Evolutionary conservation across 2,888 invertebrate species (phyloP), one percentile per base, ranked within the genome.

Genomic region (Cosmopolites sordidus): DNA sequence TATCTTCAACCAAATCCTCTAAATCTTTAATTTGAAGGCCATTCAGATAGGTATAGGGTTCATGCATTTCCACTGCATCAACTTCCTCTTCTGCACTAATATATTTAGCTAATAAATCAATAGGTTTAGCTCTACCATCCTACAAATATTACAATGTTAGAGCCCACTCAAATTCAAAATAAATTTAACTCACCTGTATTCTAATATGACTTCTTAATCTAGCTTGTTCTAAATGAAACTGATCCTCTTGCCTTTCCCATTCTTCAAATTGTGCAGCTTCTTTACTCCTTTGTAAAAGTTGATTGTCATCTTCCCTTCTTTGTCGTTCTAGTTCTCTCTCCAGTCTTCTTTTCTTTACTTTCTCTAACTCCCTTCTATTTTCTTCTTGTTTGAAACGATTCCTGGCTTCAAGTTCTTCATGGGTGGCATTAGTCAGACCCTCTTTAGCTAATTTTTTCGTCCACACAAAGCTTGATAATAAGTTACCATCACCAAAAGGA

Each of bases 151-250:
- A 27, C 2, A 14, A 46, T 2, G 17, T 8, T 38, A 43, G 18
- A 15, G 2, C n/a, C 2, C 38, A 12, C 16, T n/a, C 11, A 11
- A 22, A 51, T 15, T 1, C 18, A 40, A 16, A 5, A 33, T 49
- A 27, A 40, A 9, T 30, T 46, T 11, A 11, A 50, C 59, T 18
- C 16, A 48, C 52, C 44, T 95, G 89, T 54, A 99, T 98, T 57
- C 99, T 83, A 60, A 99, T 97, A 69, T 90, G 86, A 45, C 96
- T 95, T 64, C 98, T 51, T 18, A 56, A 48, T 43, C 93, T 82
- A 0, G 98, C 97, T 77, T 99, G 99, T 66, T 97, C 90, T 68
- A 99, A 78, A 72, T 98, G 98, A 77, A 99, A 99, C 73, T 92
- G 86, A 74, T 98, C 96, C 76, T 99, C 99, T 69, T 97, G 96